Base-by-base conservation (phyloP, 1,140 invertebrate species). In the Hycleus phaleratus region DNA sequence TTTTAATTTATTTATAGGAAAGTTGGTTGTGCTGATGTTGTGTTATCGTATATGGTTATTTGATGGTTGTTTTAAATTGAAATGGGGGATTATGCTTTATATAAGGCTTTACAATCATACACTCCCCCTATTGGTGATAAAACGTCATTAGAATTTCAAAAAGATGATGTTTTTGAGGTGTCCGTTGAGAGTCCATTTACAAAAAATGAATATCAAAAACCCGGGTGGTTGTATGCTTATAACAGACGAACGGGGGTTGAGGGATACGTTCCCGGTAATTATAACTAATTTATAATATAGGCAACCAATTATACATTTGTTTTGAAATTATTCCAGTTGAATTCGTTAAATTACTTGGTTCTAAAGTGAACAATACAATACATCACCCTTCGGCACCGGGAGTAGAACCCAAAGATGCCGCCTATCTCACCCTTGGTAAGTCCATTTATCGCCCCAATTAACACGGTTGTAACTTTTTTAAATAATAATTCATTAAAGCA, bases 51-150 rank as follows among this genome's bases (percentile, higher is more conserved):
- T 40, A 26, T 25, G 52, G 48, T 48, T 46, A 58, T 50, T 60
- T 56, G 50, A 50, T 59, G 52, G 24, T 65, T 55, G 58, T 60
- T 42, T 32, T 5, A 5, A 32, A 12, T 55, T 64, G 67, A 59
- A 62, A 70, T 70, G 68, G 68, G 62, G 58, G 67, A 68, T 55
- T 67, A 58, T 62, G 65, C 57, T 12, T 61, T 70, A 46, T 70
- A 68, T 50, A 61, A 66, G 56, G 68, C 67, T 52, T 48, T 68
- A 18, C 67, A 68, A 42, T 64, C 67, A 39, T 70, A 59, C 46
- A 61, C 58, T 50, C 65, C 67, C 26, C 38, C 56, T 48, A 47
- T 58, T 53, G 58, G 61, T 49, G 60, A 68, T 60, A 55, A 58
- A 24, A 46, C 47, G 42, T 55, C 57, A 18, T 46, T 70, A 44